These are phyloP conservation scores for Hormaphis cornu DNA, from an alignment of 1,140 invertebrate species.

Conservation along the genomic window DNA sequence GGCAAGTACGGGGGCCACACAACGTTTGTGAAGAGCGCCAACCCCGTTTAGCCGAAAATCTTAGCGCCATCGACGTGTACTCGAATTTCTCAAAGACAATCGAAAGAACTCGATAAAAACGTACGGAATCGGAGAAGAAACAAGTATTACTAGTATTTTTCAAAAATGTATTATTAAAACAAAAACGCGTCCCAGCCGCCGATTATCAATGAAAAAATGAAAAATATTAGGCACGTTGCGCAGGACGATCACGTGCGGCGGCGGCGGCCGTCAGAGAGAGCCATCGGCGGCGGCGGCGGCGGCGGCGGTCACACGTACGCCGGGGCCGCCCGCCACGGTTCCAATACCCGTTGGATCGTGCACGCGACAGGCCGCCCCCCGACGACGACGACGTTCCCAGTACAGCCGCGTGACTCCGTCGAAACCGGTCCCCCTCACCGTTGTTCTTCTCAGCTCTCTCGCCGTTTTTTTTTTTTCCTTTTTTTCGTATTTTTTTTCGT, in stretches of 20 bases:
- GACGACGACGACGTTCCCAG: background rate
- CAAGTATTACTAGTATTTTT: no score
- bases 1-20: no score
- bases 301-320: background rate
- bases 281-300: background rate
- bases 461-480: background rate
- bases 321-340: background rate
- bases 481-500: background rate
- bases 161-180: no score
- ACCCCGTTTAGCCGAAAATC: no score
- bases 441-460: background rate
- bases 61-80: no score
- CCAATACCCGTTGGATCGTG: conserved; percentile 15
- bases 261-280: conserved; percentile 10
- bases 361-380: background rate
- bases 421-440: background rate
- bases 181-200: no score
- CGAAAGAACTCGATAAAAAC: no score
- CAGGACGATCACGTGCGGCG: background rate
- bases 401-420: background rate
- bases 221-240: no score
- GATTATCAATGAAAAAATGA: no score
- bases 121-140: no score
- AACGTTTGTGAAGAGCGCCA: no score
- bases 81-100: no score